These are phyloP conservation scores for Andrena chrysosceles DNA, from an alignment of 2,888 invertebrate species.

Conservation along the genomic window DNA sequence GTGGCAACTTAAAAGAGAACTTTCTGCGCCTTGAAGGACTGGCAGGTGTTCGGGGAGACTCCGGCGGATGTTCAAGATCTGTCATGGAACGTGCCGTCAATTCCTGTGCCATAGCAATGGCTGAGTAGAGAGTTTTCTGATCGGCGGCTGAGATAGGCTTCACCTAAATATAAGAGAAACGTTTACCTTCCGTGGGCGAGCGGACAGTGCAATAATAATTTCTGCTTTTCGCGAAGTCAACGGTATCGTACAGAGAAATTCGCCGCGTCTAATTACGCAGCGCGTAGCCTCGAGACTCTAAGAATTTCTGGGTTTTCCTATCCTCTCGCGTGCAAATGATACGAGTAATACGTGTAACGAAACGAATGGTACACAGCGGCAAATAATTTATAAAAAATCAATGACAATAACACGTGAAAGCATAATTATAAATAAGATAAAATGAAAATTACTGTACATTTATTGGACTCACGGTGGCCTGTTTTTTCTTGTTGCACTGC, in stretches of 20 bases:
- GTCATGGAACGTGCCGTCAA: constrained; percentile 88
- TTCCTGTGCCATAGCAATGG: constrained; percentile 97
- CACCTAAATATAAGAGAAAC: constrained; percentile 86
- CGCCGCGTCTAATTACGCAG: constrained; percentile 1
- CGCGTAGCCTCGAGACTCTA: constrained; percentile 31
- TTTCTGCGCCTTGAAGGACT: constrained; percentile 89
- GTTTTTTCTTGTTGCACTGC: constrained; percentile 86
- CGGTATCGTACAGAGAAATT: not conserved
- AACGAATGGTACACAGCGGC: constrained; percentile 55
- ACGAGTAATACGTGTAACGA: constrained; percentile 39
- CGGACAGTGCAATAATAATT: constrained; percentile 20
- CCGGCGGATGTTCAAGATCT: constrained; percentile 83
- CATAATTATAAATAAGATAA: constrained; percentile 69
- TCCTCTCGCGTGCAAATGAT: constrained; percentile 39
- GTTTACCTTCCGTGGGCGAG: constrained; percentile 67
- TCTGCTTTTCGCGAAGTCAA: constrained; percentile 20
- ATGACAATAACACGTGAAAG: constrained; percentile 57
- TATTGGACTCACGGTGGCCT: constrained; percentile 86
- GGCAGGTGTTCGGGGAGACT: constrained; percentile 84
- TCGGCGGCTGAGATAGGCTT: constrained; percentile 98
- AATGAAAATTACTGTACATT: constrained; percentile 79
- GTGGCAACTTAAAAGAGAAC: constrained; percentile 92
- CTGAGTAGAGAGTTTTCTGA: constrained; percentile 95
- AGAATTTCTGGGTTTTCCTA: constrained; percentile 32
- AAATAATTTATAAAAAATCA: constrained; percentile 78